A percentile compares a stretch with the other conserved stretches of the same genome.
Conservation (phyloP, 2,797 vertebrate species). For the Pseudomugil tenellus region DNA sequence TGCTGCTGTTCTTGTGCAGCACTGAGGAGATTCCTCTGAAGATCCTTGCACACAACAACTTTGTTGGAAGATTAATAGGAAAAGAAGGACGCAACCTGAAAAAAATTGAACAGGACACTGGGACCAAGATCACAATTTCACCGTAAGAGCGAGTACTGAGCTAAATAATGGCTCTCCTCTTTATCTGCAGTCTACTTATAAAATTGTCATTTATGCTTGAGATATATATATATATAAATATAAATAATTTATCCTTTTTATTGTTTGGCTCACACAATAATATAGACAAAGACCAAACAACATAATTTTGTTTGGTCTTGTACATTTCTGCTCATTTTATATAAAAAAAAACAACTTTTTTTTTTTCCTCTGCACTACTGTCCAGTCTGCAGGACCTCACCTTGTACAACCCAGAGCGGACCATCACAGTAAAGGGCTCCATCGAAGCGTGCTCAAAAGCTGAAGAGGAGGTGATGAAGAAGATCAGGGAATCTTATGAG, state of each 20-base stretch:
- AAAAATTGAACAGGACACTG: conserved; percentile 98
- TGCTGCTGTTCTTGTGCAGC: conserved; percentile 74
- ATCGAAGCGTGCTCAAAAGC: conserved; percentile 91
- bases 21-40: conserved; percentile 98
- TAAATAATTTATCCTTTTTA: too few species aligned
- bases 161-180: not conserved
- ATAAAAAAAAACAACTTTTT: too few species aligned
- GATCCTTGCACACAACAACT: conserved; percentile 98
- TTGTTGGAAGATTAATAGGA: conserved; percentile 96
- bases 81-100: conserved; percentile 98
- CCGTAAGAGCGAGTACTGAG: conserved; percentile 83
- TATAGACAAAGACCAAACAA: too few species aligned
- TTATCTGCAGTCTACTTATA: not conserved
- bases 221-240: too few species aligned
- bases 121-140: conserved; percentile 98
- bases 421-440: conserved; percentile 93
- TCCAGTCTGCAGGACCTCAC: conserved; percentile 95
- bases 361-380: not conserved
- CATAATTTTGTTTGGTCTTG: too few species aligned
- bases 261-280: too few species aligned
- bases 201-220: too few species aligned
- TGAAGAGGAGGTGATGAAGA: conserved; percentile 98
- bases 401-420: conserved; percentile 96
- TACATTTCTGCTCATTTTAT: too few species aligned
- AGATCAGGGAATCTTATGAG: conserved; percentile 96